These are phyloP conservation scores for Embidobia sp. DNA, from an alignment of 2,888 invertebrate genomes.

Conservation along the genomic window DNA sequence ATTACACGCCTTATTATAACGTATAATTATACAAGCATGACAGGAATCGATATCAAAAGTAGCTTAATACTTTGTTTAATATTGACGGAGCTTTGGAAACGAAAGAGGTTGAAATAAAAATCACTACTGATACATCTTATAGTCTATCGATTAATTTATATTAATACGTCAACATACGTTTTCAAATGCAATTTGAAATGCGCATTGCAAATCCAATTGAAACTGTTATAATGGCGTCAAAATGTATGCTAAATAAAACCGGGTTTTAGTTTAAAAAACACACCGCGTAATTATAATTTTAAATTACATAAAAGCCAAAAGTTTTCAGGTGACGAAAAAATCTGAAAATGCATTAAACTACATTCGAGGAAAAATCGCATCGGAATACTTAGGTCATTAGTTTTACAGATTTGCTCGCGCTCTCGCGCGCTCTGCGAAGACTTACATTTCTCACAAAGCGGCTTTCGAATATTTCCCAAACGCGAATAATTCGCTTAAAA, in stretches of 20 bases:
- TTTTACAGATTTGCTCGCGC: conserved; percentile 23
- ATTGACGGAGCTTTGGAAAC: no score
- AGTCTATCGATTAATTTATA: no score
- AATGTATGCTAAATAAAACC: no score
- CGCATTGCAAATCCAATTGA: no score
- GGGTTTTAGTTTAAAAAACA: background rate
- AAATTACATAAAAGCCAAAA: conserved; percentile 5
- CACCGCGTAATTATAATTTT: conserved; percentile 12
- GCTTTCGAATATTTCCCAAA: conserved; percentile 10
- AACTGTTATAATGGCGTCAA: no score
- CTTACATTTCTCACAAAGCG: background rate
- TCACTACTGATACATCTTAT: no score
- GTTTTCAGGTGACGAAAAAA: conserved; percentile 7
- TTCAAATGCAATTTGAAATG: no score
- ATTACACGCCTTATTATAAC: background rate
- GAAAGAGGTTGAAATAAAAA: no score
- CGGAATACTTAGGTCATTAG: conserved; percentile 13
- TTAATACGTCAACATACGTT: no score
- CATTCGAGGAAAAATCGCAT: conserved; percentile 1
- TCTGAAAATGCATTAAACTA: conserved; percentile 5
- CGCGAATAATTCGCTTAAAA: conserved; percentile 7
- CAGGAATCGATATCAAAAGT: background rate
- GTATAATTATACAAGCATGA: background rate
- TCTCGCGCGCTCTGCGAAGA: background rate
- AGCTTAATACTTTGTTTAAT: conserved; percentile 2